A percentile compares a stretch with the other conserved stretches of the same genome.
phyloP scores from a whole-genome alignment of 2,797 vertebrate species.

The Odontamblyopus rebecca region DNA sequence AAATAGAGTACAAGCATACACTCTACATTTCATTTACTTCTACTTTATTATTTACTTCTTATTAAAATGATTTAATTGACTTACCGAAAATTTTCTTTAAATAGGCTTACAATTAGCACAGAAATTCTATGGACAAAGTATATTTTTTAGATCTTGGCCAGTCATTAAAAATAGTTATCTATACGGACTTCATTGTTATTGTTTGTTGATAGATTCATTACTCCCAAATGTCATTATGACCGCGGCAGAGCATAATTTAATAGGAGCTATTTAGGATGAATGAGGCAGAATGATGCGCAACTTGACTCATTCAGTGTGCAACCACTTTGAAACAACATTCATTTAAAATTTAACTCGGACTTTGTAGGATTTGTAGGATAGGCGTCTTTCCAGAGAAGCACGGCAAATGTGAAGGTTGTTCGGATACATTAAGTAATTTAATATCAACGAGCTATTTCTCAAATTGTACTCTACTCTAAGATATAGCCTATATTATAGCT shows the following conservation, averaged over 20 bases:
- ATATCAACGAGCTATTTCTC: constrained; percentile 24
- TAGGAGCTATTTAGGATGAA: constrained; percentile 25
- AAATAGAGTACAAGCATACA: no score
- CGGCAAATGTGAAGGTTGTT: constrained; percentile 8
- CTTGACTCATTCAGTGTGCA: constrained; percentile 32
- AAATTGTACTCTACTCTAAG: neutral
- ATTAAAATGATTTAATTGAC: neutral
- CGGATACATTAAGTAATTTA: constrained; percentile 26
- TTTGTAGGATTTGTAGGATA: neutral
- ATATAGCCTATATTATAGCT: no score
- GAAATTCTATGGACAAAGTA: neutral
- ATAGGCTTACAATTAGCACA: neutral
- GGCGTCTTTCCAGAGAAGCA: constrained; percentile 13
- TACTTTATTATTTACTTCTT: neutral
- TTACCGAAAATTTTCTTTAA: neutral
- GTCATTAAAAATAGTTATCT: neutral
- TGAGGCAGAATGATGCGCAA: constrained; percentile 14
- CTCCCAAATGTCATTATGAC: neutral
- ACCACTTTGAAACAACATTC: constrained; percentile 10
- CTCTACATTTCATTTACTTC: neutral
- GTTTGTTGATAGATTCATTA: neutral
- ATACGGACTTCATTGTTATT: constrained; percentile 1
- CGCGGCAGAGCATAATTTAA: constrained; percentile 18
- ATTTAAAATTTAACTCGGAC: neutral
- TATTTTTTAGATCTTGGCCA: neutral